These are phyloP conservation scores for Mactra quadrangularis DNA, from an alignment of 1,140 invertebrate genomes.

Conservation along the genomic window DNA sequence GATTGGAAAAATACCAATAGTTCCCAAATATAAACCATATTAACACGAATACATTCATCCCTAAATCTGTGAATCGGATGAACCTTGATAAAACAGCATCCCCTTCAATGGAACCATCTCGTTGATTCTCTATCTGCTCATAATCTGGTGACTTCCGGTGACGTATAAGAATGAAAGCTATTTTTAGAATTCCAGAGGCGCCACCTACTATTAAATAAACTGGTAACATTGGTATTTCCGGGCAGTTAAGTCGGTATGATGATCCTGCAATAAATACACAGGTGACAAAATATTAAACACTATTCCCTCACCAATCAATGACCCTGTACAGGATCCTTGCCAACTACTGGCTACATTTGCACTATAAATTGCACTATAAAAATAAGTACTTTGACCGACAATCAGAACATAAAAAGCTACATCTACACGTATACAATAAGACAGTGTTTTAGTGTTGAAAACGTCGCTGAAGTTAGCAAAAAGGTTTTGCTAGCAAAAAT, in stretches of 20 bases:
- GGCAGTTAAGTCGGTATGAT: constrained; percentile 7
- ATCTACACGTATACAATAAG: background rate
- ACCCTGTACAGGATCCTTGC: background rate
- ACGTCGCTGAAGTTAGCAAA: too few relatives aligned
- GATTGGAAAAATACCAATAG: constrained; percentile 22
- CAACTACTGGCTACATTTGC: background rate
- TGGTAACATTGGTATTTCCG: constrained; percentile 20
- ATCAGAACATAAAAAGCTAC: background rate
- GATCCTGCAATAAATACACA: constrained; percentile 24
- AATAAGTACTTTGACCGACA: background rate
- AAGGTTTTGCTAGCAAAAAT: too few relatives aligned
- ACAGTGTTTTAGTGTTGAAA: too few relatives aligned
- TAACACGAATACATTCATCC: constrained; percentile 23
- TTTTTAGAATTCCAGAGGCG: constrained; percentile 12
- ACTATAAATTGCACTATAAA: background rate
- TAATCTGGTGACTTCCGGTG: constrained; percentile 33
- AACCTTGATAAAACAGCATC: constrained; percentile 19
- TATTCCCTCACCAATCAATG: background rate
- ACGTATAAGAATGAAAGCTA: constrained; percentile 28
- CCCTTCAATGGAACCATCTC: constrained; percentile 11
- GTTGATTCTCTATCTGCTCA: constrained; percentile 16
- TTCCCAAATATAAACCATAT: constrained; percentile 31
- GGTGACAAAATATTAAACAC: background rate
- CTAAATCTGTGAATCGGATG: constrained; percentile 25
- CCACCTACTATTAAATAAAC: constrained; percentile 22